These are phyloP conservation scores for Dynastes tityus DNA, from an alignment of 2,888 invertebrate genomes.

Conservation along the genomic window DNA sequence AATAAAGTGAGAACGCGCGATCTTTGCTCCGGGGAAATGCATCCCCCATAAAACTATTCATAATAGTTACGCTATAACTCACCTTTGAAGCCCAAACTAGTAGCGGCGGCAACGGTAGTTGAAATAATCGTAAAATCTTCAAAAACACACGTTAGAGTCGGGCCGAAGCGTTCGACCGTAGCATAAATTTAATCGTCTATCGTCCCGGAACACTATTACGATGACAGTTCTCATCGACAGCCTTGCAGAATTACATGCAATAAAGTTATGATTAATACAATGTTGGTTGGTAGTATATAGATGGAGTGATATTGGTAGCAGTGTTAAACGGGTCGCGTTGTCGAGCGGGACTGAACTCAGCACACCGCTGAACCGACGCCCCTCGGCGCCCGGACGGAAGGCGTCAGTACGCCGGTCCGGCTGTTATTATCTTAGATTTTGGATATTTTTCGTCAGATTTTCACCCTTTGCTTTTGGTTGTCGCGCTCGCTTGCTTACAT, in stretches of 20 bases:
- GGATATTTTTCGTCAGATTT: constrained; percentile 57
- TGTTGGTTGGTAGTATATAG: background rate
- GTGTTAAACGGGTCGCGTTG: constrained; percentile 54
- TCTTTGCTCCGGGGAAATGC: constrained; percentile 14
- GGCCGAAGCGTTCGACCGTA: constrained; percentile 5
- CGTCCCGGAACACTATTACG: constrained; percentile 9
- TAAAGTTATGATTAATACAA: constrained; percentile 38
- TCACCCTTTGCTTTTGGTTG: constrained; percentile 33
- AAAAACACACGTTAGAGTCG: constrained; percentile 41
- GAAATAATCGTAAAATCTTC: constrained; percentile 37
- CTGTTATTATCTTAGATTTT: constrained; percentile 66
- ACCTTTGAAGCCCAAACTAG: constrained; percentile 20
- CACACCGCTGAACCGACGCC: constrained; percentile 65
- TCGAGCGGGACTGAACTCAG: constrained; percentile 57
- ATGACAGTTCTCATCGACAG: constrained; percentile 24
- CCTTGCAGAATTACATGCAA: constrained; percentile 15
- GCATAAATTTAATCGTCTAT: constrained; percentile 1
- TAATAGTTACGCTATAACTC: constrained; percentile 38
- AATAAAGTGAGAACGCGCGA: constrained; percentile 22
- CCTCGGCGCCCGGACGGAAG: constrained; percentile 68
- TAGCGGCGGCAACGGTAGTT: background rate
- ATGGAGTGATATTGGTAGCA: constrained; percentile 48
- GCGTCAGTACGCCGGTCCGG: constrained; percentile 70
- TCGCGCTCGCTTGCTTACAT: background rate
- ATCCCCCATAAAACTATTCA: constrained; percentile 34